A percentile compares a stretch with the other conserved stretches of the same genome.
phyloP scores from a whole-genome alignment of 2,888 invertebrate species.

The Geotrupes spiniger region DNA sequence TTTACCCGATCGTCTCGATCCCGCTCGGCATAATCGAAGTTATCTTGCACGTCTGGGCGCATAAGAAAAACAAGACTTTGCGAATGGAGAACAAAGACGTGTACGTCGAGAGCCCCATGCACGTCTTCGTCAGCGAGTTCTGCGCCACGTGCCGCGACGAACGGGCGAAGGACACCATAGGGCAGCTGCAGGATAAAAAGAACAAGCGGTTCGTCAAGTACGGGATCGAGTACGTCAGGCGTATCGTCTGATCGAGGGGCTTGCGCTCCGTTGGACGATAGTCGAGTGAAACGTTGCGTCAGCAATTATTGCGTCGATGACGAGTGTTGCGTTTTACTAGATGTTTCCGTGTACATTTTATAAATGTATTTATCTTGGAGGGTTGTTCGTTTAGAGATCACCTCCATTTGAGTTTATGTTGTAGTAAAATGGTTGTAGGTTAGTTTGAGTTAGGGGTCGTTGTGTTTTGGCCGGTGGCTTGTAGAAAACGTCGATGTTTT shows the following conservation, averaged over 20 bases:
- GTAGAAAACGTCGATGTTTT: no score
- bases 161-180: slow-evolving; percentile 60
- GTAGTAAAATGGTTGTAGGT: no score
- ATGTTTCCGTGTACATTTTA: no score
- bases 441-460: no score
- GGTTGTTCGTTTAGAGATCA: no score
- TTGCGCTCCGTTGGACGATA: no score
- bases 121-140: slow-evolving; percentile 65
- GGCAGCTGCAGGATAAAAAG: slow-evolving; percentile 60
- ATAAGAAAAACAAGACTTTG: slow-evolving; percentile 63
- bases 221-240: slow-evolving; percentile 40
- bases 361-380: no score
- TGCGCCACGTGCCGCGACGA: slow-evolving; percentile 66
- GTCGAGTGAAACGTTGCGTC: no score
- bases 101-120: slow-evolving; percentile 69
- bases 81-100: slow-evolving; percentile 52
- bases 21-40: slow-evolving; percentile 58
- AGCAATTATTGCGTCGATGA: no score
- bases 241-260: slow-evolving; percentile 39
- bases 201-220: slow-evolving; percentile 32
- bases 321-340: no score
- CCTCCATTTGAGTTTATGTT: no score
- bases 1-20: slow-evolving; percentile 54
- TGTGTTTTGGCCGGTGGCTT: no score
- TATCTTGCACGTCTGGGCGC: slow-evolving; percentile 65